These are phyloP conservation scores for Lepus oiostolus DNA, from an alignment of 2,797 vertebrate species.

Conservation along the genomic window DNA sequence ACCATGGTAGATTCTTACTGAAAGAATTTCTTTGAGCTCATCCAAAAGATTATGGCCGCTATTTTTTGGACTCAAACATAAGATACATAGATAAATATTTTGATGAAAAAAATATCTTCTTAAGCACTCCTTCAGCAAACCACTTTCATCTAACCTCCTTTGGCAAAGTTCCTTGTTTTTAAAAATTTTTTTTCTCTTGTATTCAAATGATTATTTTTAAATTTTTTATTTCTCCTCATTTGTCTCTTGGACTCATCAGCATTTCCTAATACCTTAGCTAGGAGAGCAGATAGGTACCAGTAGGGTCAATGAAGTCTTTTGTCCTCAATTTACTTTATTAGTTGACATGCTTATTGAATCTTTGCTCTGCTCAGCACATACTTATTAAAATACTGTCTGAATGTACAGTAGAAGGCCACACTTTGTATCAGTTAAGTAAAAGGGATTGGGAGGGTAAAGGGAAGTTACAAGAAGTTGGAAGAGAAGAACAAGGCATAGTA, in stretches of 20 bases:
- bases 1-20: background rate
- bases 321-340: background rate
- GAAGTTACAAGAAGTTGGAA: background rate
- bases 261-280: background rate
- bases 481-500: background rate
- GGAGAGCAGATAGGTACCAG: background rate
- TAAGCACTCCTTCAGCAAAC: background rate
- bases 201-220: background rate
- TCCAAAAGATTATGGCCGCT: background rate
- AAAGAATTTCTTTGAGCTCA: background rate
- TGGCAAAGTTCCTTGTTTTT: background rate
- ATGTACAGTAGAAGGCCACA: background rate
- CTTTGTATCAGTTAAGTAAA: background rate
- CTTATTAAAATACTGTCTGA: constrained; percentile 32
- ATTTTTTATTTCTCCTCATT: background rate
- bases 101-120: background rate
- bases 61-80: background rate
- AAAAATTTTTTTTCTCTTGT: background rate
- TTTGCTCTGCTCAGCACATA: background rate
- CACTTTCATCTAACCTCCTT: background rate
- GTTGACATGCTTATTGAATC: background rate
- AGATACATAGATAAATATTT: background rate
- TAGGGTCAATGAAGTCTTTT: background rate
- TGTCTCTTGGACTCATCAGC: background rate
- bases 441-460: background rate